These are phyloP conservation scores for Cynopterus brachyotis DNA, from an alignment of 2,113 vertebrate genomes.

Conservation along the genomic window DNA sequence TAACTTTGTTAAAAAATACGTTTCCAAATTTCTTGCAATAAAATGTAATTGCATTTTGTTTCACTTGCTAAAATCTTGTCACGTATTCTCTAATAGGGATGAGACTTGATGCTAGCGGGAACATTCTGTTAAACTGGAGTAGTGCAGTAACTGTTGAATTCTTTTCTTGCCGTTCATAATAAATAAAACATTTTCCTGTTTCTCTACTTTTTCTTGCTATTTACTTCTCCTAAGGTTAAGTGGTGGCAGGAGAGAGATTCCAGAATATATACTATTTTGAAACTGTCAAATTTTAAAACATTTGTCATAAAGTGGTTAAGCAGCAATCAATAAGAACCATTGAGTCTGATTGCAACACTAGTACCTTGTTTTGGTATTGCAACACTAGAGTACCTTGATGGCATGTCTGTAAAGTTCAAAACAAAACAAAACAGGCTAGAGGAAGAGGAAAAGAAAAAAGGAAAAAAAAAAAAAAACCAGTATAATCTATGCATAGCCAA, in stretches of 20 bases:
- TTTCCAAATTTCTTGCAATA: constrained; percentile 72
- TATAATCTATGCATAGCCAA: not conserved
- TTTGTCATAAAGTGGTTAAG: not conserved
- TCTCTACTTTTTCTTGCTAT: constrained; percentile 18
- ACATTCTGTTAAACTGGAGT: constrained; percentile 27
- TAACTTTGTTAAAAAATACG: constrained; percentile 72
- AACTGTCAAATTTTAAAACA: not conserved
- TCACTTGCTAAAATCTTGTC: constrained; percentile 8
- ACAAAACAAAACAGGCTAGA: not conserved
- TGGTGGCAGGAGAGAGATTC: not conserved
- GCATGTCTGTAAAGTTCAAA: not conserved
- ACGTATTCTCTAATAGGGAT: constrained; percentile 42
- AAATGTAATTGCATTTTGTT: constrained; percentile 74
- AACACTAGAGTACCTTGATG: not conserved
- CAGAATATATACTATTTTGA: not conserved
- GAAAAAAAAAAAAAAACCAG: too few species aligned
- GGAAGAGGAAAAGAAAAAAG: not conserved
- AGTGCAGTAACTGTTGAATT: constrained; percentile 38
- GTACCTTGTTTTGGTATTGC: not conserved
- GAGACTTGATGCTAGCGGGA: constrained; percentile 51
- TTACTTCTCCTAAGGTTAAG: constrained; percentile 6
- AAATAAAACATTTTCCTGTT: constrained; percentile 56
- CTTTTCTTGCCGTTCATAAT: constrained; percentile 40
- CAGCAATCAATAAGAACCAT: not conserved
- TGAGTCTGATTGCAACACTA: not conserved